Evolutionary conservation across 1,140 invertebrate genomes (phyloP).

Genomic region (Eumaeus atala): DNA sequence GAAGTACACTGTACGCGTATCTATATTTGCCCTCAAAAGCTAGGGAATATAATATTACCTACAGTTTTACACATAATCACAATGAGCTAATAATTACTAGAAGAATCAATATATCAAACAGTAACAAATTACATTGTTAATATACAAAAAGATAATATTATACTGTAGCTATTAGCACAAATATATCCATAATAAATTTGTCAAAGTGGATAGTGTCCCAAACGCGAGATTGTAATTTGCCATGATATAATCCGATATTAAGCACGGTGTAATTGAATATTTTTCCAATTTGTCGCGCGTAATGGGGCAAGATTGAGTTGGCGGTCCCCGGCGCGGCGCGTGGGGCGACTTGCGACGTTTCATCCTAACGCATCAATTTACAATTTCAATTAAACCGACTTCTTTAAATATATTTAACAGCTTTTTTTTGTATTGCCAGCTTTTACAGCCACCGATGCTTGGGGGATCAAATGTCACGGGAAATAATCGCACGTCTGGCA

Average conservation of each 20-base stretch:
- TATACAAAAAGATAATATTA: no score
- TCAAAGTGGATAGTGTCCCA: conserved; percentile 29
- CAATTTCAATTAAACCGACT: conserved; percentile 41
- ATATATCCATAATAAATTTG: conserved; percentile 14
- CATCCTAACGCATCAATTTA: conserved; percentile 48
- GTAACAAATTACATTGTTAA: no score
- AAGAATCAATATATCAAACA: no score
- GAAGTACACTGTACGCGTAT: no score
- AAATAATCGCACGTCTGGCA: no score
- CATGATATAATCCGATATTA: conserved; percentile 72
- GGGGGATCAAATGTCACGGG: no score
- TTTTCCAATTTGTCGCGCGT: conserved; percentile 74
- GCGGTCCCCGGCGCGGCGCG: conserved; percentile 47
- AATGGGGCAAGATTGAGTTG: conserved; percentile 74
- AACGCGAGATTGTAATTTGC: conserved; percentile 69
- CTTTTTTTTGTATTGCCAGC: no score
- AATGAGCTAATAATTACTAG: no score
- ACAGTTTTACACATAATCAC: no score
- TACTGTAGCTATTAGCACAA: not conserved
- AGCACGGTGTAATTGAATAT: conserved; percentile 73
- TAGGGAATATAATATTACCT: no score
- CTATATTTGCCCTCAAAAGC: no score
- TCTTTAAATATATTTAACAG: conserved; percentile 21
- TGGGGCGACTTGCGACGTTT: conserved; percentile 32
- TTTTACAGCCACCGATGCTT: no score